Conservation (phyloP, 2,888 invertebrate genomes). For the Xylocampa areola region DNA sequence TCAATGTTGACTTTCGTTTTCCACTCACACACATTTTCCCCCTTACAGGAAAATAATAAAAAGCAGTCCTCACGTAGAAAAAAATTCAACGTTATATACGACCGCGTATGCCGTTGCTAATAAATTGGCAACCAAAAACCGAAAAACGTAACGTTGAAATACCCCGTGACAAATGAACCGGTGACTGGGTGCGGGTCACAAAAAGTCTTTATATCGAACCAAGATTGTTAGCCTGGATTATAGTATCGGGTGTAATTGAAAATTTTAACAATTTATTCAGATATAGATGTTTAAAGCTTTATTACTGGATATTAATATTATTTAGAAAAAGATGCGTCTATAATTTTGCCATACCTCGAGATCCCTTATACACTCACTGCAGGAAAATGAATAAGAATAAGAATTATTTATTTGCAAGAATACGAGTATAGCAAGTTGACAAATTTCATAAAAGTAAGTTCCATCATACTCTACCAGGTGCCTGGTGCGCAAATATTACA, state of each 20-base stretch:
- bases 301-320: no score
- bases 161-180: constrained; percentile 40
- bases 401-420: no score
- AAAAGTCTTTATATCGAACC: constrained; percentile 38
- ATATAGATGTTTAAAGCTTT: no score
- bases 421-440: no score
- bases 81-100: constrained; percentile 6
- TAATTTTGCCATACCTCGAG: no score
- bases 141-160: constrained; percentile 27
- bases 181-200: constrained; percentile 32
- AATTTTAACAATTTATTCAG: no score
- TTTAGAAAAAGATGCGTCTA: no score
- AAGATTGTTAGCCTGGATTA: constrained; percentile 19
- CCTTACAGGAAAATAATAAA: constrained; percentile 15
- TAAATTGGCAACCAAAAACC: constrained; percentile 37
- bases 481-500: no score
- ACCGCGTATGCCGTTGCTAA: constrained; percentile 8
- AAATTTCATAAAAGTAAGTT: no score
- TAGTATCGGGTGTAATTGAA: constrained; percentile 31
- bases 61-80: constrained; percentile 3
- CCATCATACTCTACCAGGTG: no score
- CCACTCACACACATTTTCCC: background rate
- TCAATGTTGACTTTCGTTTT: background rate
- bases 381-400: no score
- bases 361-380: no score